These are phyloP conservation scores for Elanoides forficatus DNA, from an alignment of 2,113 vertebrate genomes.

Conservation along the genomic window DNA sequence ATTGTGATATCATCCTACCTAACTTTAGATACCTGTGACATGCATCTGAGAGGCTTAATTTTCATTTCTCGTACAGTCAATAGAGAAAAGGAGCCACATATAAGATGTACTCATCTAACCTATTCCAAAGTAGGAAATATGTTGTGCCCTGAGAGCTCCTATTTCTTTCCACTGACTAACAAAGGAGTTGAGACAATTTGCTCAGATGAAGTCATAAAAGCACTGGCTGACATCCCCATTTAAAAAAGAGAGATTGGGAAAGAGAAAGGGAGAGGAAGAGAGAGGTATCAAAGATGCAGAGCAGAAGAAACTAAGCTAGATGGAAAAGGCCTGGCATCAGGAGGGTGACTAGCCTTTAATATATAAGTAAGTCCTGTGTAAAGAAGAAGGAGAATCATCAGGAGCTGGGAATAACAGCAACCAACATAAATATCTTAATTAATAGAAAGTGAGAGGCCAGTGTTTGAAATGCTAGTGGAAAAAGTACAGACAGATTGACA, in stretches of 20 bases:
- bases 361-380: not conserved
- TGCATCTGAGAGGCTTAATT: not conserved
- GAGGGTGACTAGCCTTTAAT: not conserved
- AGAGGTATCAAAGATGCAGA: not conserved
- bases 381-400: not conserved
- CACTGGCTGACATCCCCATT: not conserved
- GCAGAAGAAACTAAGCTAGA: not conserved
- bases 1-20: not conserved
- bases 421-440: not conserved
- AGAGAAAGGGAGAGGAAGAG: no score
- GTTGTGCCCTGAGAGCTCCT: not conserved
- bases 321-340: not conserved
- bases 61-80: not conserved
- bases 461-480: not conserved
- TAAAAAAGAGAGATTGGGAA: not conserved
- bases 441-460: not conserved
- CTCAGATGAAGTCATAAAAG: not conserved
- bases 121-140: not conserved
- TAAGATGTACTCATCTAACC: not conserved
- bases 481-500: not conserved
- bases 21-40: not conserved
- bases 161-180: not conserved
- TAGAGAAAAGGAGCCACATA: not conserved
- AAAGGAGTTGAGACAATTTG: not conserved
- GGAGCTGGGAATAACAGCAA: not conserved